Evolutionary conservation across 2,888 invertebrate genomes (phyloP).

Genomic region (Drosophila mulleri): DNA sequence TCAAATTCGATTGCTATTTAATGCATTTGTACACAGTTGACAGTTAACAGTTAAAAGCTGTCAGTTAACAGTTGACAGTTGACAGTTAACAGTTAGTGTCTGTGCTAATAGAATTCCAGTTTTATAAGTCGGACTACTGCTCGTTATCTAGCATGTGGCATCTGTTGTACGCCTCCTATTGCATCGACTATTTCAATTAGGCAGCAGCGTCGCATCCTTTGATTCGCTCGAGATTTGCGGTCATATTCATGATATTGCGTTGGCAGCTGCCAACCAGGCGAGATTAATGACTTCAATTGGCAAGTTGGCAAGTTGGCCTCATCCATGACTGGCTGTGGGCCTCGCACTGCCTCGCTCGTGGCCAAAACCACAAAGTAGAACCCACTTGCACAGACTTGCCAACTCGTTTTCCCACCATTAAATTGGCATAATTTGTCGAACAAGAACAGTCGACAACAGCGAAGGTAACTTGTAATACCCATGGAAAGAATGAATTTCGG

Average conservation of each 20-base stretch:
- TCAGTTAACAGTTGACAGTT: not conserved
- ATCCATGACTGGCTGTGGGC: not conserved
- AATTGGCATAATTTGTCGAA: constrained; percentile 82
- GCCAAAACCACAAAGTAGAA: constrained; percentile 17
- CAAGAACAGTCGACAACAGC: constrained; percentile 54
- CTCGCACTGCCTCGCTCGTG: constrained; percentile 25
- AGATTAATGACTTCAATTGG: constrained; percentile 59
- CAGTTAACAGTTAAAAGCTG: not conserved
- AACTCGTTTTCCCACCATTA: constrained; percentile 79
- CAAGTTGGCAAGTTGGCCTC: constrained; percentile 34
- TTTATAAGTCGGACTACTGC: not conserved
- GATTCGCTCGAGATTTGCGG: constrained; percentile 22
- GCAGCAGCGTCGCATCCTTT: constrained; percentile 28
- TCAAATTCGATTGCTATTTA: too few species aligned
- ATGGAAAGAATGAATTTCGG: not conserved
- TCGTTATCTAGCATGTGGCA: not conserved
- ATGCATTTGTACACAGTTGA: not conserved
- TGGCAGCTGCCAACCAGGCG: constrained; percentile 14
- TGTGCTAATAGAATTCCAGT: constrained; percentile 1
- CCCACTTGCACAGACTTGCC: constrained; percentile 59
- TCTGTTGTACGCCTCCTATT: constrained; percentile 9
- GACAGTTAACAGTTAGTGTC: not conserved
- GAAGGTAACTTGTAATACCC: constrained; percentile 51
- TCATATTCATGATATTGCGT: constrained; percentile 24
- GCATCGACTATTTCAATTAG: constrained; percentile 37